These are phyloP conservation scores for Apostichopus parvimensis DNA, from an alignment of 35 echinoderm and acorn worm genomes.

Conservation along the genomic window DNA sequence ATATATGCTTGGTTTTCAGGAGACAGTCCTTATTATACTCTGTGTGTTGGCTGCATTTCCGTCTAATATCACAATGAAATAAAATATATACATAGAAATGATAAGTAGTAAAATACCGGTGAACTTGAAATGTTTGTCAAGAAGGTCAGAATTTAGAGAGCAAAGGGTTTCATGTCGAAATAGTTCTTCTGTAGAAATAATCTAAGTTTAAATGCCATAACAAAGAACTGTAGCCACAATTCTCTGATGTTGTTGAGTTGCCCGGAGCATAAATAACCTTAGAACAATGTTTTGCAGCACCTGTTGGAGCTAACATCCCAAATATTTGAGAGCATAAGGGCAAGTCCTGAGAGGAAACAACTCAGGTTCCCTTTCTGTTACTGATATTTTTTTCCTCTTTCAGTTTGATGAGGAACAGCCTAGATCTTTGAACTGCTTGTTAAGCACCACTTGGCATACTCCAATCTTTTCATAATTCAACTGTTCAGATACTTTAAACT, in stretches of 20 bases:
- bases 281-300: conserved; percentile 15
- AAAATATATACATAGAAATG: no score
- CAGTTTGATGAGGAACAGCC: conserved; percentile 12
- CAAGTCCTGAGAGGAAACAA: conserved; percentile 22
- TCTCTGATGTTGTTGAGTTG: neutral
- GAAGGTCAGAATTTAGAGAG: no score
- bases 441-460: conserved; percentile 7
- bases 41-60: no score
- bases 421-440: conserved; percentile 8
- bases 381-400: neutral
- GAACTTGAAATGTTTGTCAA: no score
- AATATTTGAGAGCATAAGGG: conserved; percentile 35
- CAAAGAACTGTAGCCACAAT: neutral
- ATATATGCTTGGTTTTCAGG: no score
- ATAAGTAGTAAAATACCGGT: no score
- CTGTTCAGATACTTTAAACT: neutral
- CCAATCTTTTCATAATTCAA: neutral
- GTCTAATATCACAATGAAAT: no score
- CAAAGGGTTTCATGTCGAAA: no score
- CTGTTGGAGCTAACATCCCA: conserved; percentile 12
- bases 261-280: neutral
- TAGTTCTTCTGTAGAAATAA: no score
- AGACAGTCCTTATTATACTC: no score
- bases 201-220: neutral
- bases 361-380: neutral